Base-by-base conservation (phyloP, 2,888 invertebrate genomes). In the Serripes groenlandicus region DNA sequence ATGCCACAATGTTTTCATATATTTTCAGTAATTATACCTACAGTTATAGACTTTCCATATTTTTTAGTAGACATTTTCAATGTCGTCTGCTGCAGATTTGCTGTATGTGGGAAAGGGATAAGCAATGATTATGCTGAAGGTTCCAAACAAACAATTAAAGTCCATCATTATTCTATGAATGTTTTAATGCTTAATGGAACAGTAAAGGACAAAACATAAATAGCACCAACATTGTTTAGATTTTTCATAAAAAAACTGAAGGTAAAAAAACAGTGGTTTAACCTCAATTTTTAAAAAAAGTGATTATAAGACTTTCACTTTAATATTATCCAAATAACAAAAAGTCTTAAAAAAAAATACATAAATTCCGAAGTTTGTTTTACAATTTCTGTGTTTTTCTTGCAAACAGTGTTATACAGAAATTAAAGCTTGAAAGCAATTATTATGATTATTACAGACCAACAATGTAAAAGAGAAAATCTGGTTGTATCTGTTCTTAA, bases 131-230 rank as follows among this genome's bases (percentile, higher is more conserved):
- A 15, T 11, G 42, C 7, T 42, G 15, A 42, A 42, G 9, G 9
- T 56, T n/a, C 9, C 28, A 62, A 9, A 64, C 35, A 34, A n/a
- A 64, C 18, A 64, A 32, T n/a, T 9, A 42, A 26, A 26, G 21
- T 23, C 9, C 23, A 42, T 9, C 15, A 23, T 66, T 64, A 23
- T 66, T 37, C 42, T 66, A 66, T 35, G 35, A 71, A 56, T 71
- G 42, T 30, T 71, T 71, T 71, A 71, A 58, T 71, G 21, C 35
- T 26, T 28, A 70, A 58, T 71, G 71, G 58, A 71, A 56, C 71
- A 71, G 56, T 30, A n/a, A 56, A 56, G 71, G 71, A 56, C 32
- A 64, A 49, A 71, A 54, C 54, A 71, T 56, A 56, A 23, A 54
- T 71, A 71, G 71, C 71, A 71, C 71, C 71, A 71, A 71, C 54